Evolutionary conservation across 2,113 vertebrate species (phyloP).

Genomic region (Anolis sagrei): DNA sequence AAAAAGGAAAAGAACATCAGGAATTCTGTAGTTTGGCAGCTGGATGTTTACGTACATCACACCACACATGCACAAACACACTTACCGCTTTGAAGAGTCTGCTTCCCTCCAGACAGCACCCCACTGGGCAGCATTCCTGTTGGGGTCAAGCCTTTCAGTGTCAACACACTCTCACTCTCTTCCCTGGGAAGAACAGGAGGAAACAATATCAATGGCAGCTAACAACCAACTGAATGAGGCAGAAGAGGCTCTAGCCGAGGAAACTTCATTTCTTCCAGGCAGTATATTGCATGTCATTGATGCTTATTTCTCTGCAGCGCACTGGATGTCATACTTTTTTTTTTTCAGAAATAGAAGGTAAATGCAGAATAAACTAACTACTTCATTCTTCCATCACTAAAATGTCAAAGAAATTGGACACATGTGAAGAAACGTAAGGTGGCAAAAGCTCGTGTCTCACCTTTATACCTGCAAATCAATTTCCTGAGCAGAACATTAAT

Average conservation of each 20-base stretch:
- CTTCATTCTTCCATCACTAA: not conserved
- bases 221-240: not conserved
- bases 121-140: slow-evolving; percentile 98
- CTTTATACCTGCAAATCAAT: not conserved
- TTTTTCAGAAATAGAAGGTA: not conserved
- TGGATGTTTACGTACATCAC: not conserved
- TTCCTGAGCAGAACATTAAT: not conserved
- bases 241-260: not conserved
- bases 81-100: slow-evolving; percentile 98
- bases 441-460: not conserved
- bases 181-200: slow-evolving; percentile 79
- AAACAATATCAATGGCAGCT: not conserved
- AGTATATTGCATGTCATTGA: not conserved
- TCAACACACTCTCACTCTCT: slow-evolving; percentile 98
- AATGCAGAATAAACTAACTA: not conserved
- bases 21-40: slow-evolving; percentile 37
- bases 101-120: slow-evolving; percentile 95
- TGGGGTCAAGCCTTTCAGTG: slow-evolving; percentile 95
- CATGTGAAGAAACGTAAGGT: not conserved
- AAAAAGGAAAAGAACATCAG: slow-evolving; percentile 13
- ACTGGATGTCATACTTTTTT: not conserved
- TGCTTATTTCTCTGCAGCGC: not conserved
- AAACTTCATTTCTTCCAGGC: not conserved
- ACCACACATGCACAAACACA: slow-evolving; percentile 41
- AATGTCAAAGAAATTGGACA: not conserved